Evolutionary conservation across 2,888 invertebrate species (phyloP), one percentile per base, ranked within the genome.

Genomic region (Lasius platythorax): DNA sequence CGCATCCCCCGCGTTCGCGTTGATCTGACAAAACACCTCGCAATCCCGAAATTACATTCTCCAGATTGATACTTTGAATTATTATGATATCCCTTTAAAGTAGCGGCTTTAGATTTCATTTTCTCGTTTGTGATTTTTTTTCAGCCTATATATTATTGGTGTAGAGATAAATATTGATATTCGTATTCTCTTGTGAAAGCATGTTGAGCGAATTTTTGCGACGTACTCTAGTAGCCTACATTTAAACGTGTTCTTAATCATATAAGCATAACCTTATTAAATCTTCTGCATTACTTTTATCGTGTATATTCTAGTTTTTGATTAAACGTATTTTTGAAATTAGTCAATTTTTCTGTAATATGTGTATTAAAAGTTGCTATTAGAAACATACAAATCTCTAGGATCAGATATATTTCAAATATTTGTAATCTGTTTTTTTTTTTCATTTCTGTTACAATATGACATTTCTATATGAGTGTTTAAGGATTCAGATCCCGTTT

Each of bases 11-110:
- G 4, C 43, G 30, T 43, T 43, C 18, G 11, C 73, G 58, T 58
- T 79, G 74, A 79, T 73, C 79, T 73, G 79, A 79, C 75, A 79
- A 73, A 79, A 73, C 58, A 18, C 18, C 37, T 15, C 53, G 79
- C 58, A 58, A 79, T 37, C 46, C 11, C 18, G 46, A 79, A 79
- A 79, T 79, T 61, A 79, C n/a, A 73, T 18, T 74, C 23, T 58
- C 43, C 18, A 23, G 18, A 33, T 79, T 79, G 43, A 73, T 43
- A 46, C 18, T 15, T 28, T 40, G 37, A 76, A 12, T 56, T 56
- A 78, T 68, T 15, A 15, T 9, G 28, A 40, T 46, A 18, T 15
- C n/a, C 50, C n/a, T 40, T 9, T 28, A 40, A 53, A 30, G n/a
- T 3, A 43, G 18, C 28, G 30, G 2, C 2, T 5, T 70, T 12